Base-by-base conservation (phyloP, 2,888 invertebrate genomes). In the Stegana nigrithorax region DNA sequence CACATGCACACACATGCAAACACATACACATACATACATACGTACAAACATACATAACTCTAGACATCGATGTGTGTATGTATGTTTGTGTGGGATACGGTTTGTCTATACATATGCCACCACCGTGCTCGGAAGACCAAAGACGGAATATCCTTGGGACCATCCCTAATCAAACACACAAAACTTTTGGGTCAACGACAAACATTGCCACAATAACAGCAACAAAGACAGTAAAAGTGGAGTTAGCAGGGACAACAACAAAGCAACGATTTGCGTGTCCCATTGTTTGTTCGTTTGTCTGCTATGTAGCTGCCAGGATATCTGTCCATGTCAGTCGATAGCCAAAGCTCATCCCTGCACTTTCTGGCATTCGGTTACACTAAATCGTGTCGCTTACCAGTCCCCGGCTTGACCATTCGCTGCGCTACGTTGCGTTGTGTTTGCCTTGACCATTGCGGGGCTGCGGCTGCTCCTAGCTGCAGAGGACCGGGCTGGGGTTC, bases 201-300 rank as follows among this genome's bases (percentile, higher is more conserved):
- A n/a, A n/a, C n/a, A n/a, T n/a, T n/a, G 26, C 12, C 26, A 12
- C 14, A 36, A 47, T 39, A 50, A 21, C 53, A 53, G 32, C 53
- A 53, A 29, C 47, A 47, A 47, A 19, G 5, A 2, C 47, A 23
- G 23, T 0, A 47, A 6, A 47, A n/a, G n/a, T n/a, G n/a, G n/a
- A n/a, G n/a, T n/a, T n/a, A n/a, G n/a, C n/a, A n/a, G n/a, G n/a
- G n/a, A n/a, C 47, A 47, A 47, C 53, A 53, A 53, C 53, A 53
- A 32, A n/a, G n/a, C 32, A 36, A n/a, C 53, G 21, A 17, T 14
- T 8, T 10, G 10, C 5, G n/a, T 23, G 50, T 23, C n/a, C 50
- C 1, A 51, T 17, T 29, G 29, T n/a, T 12, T n/a, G 17, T 78
- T 70, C 72, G 72, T 80, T 78, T 80, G 80, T 75, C 76, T 73